Percentiles rank a stretch among this genome's conserved stretches.
Evolutionary conservation across 1,140 invertebrate species (phyloP).

Genomic region (Nixonia krombeini): DNA sequence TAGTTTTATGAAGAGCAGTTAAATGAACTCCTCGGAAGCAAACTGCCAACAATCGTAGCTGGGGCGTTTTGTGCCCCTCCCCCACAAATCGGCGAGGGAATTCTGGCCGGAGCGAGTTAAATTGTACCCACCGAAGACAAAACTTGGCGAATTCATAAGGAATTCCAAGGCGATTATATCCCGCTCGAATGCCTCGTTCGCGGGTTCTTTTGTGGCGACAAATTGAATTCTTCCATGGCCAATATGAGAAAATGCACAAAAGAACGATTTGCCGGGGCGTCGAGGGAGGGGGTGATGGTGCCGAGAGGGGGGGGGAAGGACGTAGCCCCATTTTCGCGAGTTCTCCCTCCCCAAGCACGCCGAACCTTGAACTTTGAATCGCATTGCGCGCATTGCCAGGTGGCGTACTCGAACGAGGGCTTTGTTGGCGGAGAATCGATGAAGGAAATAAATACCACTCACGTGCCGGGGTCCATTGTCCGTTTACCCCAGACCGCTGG

Average conservation of each 20-base stretch:
- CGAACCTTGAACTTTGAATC: constrained; percentile 23
- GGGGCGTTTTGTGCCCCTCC: no score
- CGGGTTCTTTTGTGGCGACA: constrained; percentile 5
- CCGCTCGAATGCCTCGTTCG: constrained; percentile 12
- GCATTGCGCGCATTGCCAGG: constrained; percentile 1
- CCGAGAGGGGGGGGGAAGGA: no score
- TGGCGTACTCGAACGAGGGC: neutral
- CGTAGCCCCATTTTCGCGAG: no score
- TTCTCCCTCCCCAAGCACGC: no score
- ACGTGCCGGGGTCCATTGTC: no score
- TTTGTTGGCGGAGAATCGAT: constrained; percentile 4
- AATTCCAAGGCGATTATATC: constrained; percentile 17
- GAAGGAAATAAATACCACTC: neutral
- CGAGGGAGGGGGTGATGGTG: no score
- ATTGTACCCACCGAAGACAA: constrained; percentile 15
- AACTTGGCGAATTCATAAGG: constrained; percentile 18
- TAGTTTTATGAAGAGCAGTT: constrained; percentile 9
- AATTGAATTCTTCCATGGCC: constrained; percentile 7
- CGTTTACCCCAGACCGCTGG: no score
- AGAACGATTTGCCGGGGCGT: neutral
- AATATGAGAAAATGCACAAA: neutral
- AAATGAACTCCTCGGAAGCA: constrained; percentile 4
- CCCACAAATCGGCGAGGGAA: neutral
- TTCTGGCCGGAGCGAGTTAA: constrained; percentile 10
- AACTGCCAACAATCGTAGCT: constrained; percentile 5